Evolutionary conservation across 1,140 invertebrate species (phyloP).

Genomic region (Drosophila repleta): DNA sequence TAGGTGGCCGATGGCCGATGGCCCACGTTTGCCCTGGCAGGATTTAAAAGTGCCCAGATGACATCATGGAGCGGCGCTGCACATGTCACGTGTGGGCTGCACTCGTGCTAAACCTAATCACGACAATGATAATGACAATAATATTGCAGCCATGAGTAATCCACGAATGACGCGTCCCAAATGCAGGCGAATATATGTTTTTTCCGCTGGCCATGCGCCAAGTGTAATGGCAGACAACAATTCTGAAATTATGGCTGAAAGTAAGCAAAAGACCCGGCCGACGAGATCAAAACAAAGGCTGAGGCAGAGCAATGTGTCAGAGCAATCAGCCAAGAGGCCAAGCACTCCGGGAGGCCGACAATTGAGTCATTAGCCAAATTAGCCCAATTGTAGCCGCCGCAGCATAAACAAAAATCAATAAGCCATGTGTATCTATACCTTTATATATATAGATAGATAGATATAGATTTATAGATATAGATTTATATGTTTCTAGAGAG

Average conservation of each 20-base stretch:
- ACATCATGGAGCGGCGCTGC: constrained; percentile 29
- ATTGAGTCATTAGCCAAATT: constrained; percentile 44
- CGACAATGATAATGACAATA: neutral
- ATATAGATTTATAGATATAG: no score
- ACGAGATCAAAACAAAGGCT: constrained; percentile 13
- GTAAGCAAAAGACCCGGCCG: constrained; percentile 14
- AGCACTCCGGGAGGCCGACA: constrained; percentile 8
- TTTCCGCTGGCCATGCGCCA: constrained; percentile 49
- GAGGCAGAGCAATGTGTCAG: constrained; percentile 16
- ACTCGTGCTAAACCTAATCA: neutral
- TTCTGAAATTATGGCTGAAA: constrained; percentile 24
- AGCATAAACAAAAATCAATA: constrained; percentile 11
- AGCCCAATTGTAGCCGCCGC: constrained; percentile 7
- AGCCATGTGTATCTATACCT: neutral
- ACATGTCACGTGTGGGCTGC: neutral
- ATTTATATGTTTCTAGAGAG: neutral
- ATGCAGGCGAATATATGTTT: constrained; percentile 22
- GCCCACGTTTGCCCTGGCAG: constrained; percentile 9
- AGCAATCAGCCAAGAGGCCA: constrained; percentile 5
- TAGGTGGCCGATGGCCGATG: neutral
- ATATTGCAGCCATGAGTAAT: constrained; percentile 43
- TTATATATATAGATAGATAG: neutral
- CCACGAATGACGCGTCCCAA: constrained; percentile 23
- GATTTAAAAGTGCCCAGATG: constrained; percentile 39
- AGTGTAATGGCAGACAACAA: constrained; percentile 35